Percentiles rank a stretch among this genome's conserved stretches.
Evolutionary conservation across 2,797 vertebrate species (phyloP).

Genomic region (Buphagus erythrorhynchus): DNA sequence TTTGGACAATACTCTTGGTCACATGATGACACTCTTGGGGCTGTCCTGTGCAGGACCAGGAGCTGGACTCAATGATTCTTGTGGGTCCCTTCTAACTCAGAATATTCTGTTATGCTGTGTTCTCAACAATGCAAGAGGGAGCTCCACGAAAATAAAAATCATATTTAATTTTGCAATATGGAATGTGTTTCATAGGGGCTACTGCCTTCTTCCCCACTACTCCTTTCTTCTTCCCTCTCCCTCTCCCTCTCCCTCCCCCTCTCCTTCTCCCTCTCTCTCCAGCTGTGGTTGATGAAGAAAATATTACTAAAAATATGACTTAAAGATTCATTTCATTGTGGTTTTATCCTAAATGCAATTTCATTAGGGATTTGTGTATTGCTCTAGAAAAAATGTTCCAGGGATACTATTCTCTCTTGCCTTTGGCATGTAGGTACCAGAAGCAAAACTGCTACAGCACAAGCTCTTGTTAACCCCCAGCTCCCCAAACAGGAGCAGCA

Average conservation of each 20-base stretch:
- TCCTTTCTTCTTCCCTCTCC: background rate
- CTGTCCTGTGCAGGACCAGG: background rate
- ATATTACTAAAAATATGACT: slow-evolving; percentile 23
- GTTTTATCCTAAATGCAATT: slow-evolving; percentile 26
- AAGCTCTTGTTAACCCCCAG: background rate
- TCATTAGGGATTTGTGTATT: background rate
- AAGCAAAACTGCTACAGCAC: background rate
- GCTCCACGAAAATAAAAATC: background rate
- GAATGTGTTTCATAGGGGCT: background rate
- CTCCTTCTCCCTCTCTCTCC: background rate
- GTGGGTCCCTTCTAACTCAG: background rate
- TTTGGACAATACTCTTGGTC: background rate
- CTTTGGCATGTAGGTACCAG: background rate
- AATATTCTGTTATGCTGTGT: background rate
- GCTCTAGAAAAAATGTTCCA: background rate
- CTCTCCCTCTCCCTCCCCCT: background rate
- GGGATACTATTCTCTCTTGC: background rate
- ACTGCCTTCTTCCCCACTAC: background rate
- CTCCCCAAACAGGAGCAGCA: background rate
- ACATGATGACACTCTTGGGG: background rate
- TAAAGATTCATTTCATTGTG: slow-evolving; percentile 3
- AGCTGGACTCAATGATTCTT: background rate
- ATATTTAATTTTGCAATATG: background rate
- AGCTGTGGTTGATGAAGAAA: slow-evolving; percentile 20
- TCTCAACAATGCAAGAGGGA: background rate